Evolutionary conservation across 2,888 invertebrate genomes (phyloP), one percentile per base, ranked within the genome.

Genomic region (Atherix ibis): DNA sequence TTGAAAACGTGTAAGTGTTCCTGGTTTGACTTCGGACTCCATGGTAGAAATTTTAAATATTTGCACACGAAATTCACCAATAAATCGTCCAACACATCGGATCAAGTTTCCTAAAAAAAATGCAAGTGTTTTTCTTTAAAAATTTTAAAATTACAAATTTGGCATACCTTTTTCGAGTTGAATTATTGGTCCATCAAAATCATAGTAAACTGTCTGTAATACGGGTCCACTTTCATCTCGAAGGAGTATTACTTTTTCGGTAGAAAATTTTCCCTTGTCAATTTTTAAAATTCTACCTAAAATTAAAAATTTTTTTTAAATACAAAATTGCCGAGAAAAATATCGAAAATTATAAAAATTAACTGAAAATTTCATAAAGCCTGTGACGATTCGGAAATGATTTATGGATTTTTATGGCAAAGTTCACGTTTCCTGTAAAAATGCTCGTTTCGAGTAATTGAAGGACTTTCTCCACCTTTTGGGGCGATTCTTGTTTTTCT

Each of bases 331-430:
- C 1, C 18, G 8, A 8, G 22, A 22, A 22, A 22, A 8, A 12
- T 27, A n/a, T 27, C n/a, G 8, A n/a, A 27, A 27, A 2, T 10
- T 13, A 8, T 6, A 12, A 31, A 18, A 28, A 37, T 42, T 27
- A 38, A 56, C 58, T 58, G 36, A 53, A 58, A 16, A 52, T 46
- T 44, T 53, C 54, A 49, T 51, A 58, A 27, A 58, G 29, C 46
- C 46, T 2, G 52, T 37, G 1, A 48, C 38, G 15, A n/a, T 24
- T 5, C 4, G 4, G 17, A n/a, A 6, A 3, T 6, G 9, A 3
- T 25, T 49, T 50, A 24, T 50, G 44, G 30, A 45, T 52, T 46
- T 53, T 52, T 22, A 50, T 43, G 15, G 46, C 52, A 31, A 48
- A 54, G 12, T 53, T 50, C 1, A 54, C 51, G 5, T 47, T 50